Base-by-base conservation (phyloP, 2,113 vertebrate genomes). In the Mesocricetus auratus region DNA sequence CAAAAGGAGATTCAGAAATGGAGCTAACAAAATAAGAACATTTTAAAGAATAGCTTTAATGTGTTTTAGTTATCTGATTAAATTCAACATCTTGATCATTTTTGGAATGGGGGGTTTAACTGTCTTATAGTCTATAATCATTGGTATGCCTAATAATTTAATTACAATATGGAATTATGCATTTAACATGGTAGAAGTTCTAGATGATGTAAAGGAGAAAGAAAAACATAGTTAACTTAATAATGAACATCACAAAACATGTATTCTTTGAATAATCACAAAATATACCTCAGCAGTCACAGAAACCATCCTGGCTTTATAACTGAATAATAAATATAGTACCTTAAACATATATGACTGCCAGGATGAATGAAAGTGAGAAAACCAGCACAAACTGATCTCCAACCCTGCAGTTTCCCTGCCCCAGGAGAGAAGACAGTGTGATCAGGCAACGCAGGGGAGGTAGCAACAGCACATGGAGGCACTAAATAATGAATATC, bases 401-500 rank as follows among this genome's bases (percentile, higher is more conserved):
- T 92, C 89, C 47, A 10, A 83, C 64, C 64, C 47, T 36, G 0
- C 12, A 91, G 74, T 39, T 88, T 73, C 90, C 62, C 91, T 83
- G 71, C 79, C 91, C 86, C 78, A 10, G 39, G 92, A 89, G 15
- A 78, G 7, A 77, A 92, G 47, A 47, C 33, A 31, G 21, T 94
- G 69, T 45, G 45, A 83, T 47, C 75, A 33, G 73, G 17, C 58
- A 45, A 31, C 29, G 0, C 47, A 0, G 11, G 42, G 75, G 45
- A 91, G 64, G 89, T 12, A 16, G 64, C 75, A 47, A 1, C n/a
- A 31, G 26, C 6, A 0, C 45, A 56, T 3, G 0, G 45, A 58
- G 73, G 93, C 66, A 68, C 89, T 97, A 74, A 97, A 95, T 97
- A 97, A 90, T 78, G 13, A 62, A 96, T 90, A 85, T 10, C 33